phyloP scores from a whole-genome alignment of 2,888 invertebrate species.

The Himalopsyche anomala region DNA sequence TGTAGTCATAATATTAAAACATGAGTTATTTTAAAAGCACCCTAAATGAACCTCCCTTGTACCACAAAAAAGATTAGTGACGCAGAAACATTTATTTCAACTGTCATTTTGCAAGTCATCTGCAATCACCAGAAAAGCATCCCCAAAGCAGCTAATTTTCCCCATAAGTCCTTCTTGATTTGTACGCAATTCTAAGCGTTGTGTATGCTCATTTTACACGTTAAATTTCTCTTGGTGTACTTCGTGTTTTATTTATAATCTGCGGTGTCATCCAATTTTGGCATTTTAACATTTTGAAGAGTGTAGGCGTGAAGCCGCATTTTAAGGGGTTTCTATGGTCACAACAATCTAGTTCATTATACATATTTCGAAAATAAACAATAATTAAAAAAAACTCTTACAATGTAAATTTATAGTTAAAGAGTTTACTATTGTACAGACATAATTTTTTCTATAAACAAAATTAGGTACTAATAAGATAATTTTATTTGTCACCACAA shows the following conservation, averaged over 20 bases:
- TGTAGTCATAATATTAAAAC: background rate
- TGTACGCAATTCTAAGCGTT: slow-evolving; percentile 15
- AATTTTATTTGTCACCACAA: too few relatives aligned
- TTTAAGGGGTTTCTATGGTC: background rate
- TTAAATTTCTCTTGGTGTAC: background rate
- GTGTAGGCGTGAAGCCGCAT: slow-evolving; percentile 62
- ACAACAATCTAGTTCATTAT: background rate
- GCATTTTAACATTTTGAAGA: slow-evolving; percentile 65
- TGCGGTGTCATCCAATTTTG: slow-evolving; percentile 64
- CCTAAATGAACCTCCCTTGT: background rate
- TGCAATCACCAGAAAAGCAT: slow-evolving; percentile 60
- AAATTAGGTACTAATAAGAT: too few relatives aligned
- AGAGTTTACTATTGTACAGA: too few relatives aligned
- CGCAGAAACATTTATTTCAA: slow-evolving; percentile 65
- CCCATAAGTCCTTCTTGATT: background rate
- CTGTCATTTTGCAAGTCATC: slow-evolving; percentile 65
- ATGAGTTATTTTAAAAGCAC: background rate
- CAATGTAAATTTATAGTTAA: too few relatives aligned
- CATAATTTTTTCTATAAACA: too few relatives aligned
- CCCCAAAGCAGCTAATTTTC: background rate
- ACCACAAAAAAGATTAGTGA: slow-evolving; percentile 61
- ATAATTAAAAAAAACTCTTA: too few relatives aligned
- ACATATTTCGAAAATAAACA: too few relatives aligned
- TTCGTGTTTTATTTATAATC: slow-evolving; percentile 41
- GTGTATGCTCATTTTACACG: background rate